Base-by-base conservation (phyloP, 92 coral and sea anemone species). In the Heteractis magnifica region DNA sequence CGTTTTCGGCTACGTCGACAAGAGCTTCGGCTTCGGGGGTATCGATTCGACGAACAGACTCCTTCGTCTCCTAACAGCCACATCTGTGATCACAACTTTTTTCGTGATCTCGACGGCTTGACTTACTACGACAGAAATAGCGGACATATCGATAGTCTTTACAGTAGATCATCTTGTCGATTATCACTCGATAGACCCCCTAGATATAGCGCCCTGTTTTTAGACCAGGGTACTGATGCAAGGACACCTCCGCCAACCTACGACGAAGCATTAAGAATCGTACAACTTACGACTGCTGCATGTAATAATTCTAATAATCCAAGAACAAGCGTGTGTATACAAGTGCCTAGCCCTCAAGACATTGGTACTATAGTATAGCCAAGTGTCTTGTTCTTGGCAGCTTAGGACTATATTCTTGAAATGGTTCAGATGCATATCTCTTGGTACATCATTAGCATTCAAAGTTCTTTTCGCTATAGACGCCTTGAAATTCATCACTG, bases 221-320 rank as follows among this genome's bases (percentile, higher is more conserved):
- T 72, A 12, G 83, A 53, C 49, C 70, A 62, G 26, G 34, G 68
- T 51, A 19, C 70, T 4, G 55, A 82, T 5, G 58, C 77, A 4
- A 68, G 73, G 55, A 85, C 88, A 49, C 88, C 88, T 10, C 88
- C 88, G 11, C 88, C 88, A 15, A 85, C 77, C 18, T 85, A 85
- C 79, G 88, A 85, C 72, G 88, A 85, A 72, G 88, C 88, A 3
- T 53, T 85, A 55, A 72, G 78, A 51, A 85, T 85, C 8, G 87
- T 77, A 21, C 75, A 80, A 19, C 73, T 81, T 49, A 81, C 83
- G 12, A 77, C 56, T 18, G 4, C 62, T 49, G 5, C 6, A 2
- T 65, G 83, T 60, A 21, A 6, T 60, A 16, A 34, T 34, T 3
- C 56, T 55, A 26, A 65, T 52, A 20, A 18, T 50, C 55, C 34